Percentiles rank a stretch among this genome's conserved stretches.
These are phyloP conservation scores for Bos javanicus DNA, from an alignment of 2,113 vertebrate species.

Conservation along the genomic window DNA sequence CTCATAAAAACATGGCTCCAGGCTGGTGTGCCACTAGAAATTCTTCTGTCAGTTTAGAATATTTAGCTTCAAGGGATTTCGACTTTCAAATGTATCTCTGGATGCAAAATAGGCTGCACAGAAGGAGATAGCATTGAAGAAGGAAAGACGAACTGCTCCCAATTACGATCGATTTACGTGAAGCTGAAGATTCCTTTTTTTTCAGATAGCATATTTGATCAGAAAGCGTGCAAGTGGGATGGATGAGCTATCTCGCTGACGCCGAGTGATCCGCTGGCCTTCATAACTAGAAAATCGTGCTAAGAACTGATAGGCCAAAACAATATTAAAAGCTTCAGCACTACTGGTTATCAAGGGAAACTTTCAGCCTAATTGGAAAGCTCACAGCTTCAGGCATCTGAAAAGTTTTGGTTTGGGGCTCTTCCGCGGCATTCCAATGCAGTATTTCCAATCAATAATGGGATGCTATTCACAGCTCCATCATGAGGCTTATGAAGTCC, in stretches of 20 bases:
- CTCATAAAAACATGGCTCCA: constrained; percentile 88
- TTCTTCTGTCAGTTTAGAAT: constrained; percentile 89
- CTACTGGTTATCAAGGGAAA: constrained; percentile 81
- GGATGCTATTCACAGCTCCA: constrained; percentile 56
- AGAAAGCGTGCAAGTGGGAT: constrained; percentile 40
- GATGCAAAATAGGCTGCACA: constrained; percentile 86
- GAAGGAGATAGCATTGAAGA: constrained; percentile 75
- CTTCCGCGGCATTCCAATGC: constrained; percentile 74
- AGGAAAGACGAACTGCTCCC: constrained; percentile 66
- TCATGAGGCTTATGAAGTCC: constrained; percentile 69
- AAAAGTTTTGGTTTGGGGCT: constrained; percentile 68
- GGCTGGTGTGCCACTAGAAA: constrained; percentile 87
- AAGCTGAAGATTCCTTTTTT: constrained; percentile 53
- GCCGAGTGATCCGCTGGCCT: neutral
- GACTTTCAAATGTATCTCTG: constrained; percentile 87
- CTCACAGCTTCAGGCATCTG: constrained; percentile 80
- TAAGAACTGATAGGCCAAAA: constrained; percentile 65
- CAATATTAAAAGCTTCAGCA: constrained; percentile 78
- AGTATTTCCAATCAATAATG: constrained; percentile 80
- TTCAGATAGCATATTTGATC: constrained; percentile 71
- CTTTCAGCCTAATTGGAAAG: constrained; percentile 85
- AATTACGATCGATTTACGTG: constrained; percentile 69
- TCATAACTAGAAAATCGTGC: constrained; percentile 42
- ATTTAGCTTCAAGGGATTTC: constrained; percentile 86
- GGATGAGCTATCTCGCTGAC: constrained; percentile 56